Conservation (phyloP, 2,888 invertebrate genomes). For the Eristalis arbustorum region DNA sequence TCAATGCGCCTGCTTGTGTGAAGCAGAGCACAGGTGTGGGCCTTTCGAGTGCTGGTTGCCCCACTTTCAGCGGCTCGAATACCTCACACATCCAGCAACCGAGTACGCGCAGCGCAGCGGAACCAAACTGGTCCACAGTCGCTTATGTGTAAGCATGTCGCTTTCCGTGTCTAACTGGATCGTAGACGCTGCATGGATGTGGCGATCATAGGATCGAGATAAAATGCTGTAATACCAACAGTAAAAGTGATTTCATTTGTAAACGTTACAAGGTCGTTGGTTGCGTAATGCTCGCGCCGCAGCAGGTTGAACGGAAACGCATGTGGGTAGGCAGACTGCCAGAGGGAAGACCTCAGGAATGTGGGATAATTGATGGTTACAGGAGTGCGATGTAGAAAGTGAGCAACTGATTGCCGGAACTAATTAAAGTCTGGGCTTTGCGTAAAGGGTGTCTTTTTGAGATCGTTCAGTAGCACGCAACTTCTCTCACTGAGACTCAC, state of each 20-base stretch:
- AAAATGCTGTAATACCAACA: conserved; percentile 46
- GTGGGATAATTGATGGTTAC: background rate
- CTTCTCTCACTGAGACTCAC: background rate
- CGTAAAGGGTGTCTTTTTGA: background rate
- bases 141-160: background rate
- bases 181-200: conserved; percentile 1
- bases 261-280: conserved; percentile 67
- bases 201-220: conserved; percentile 18
- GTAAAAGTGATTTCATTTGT: conserved; percentile 61
- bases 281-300: conserved; percentile 5
- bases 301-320: conserved; percentile 44
- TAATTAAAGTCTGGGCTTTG: background rate
- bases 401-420: background rate
- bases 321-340: background rate
- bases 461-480: background rate
- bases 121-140: conserved; percentile 41
- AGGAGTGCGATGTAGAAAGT: background rate
- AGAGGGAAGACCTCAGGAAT: background rate
- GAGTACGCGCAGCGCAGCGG: background rate
- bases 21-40: background rate
- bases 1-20: background rate
- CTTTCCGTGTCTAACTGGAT: conserved; percentile 5
- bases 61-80: conserved; percentile 49
- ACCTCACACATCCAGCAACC: no score
- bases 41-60: conserved; percentile 9